Evolutionary conservation across 2,113 vertebrate genomes (phyloP), one percentile per base, ranked within the genome.

Genomic region (Phrynosoma platyrhinos): DNA sequence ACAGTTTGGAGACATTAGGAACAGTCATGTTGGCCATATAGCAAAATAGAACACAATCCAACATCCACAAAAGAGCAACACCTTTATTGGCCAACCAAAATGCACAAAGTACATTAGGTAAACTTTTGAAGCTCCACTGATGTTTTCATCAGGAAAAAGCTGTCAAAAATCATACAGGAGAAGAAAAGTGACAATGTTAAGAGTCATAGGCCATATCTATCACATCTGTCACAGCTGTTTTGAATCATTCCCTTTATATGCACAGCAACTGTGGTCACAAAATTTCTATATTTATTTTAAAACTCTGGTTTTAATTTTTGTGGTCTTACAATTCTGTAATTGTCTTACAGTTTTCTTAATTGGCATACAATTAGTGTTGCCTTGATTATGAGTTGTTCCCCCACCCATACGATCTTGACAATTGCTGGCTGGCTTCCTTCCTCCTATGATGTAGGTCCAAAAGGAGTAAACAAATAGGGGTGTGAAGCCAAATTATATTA

Each of bases 251-350:
- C 27, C 58, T n/a, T 79, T 42, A 18, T 55, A 27, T 71, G 14
- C 42, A 14, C 30, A 80, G 23, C 40, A 16, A 71, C 10, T 36
- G 5, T 55, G 27, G 32, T 36, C 21, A 79, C 30, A 55, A 5
- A n/a, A 53, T 74, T 53, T 84, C 83, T 82, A 47, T 55, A 72
- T 71, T 52, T 78, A 64, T 66, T n/a, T 78, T 66, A 64, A 77
- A 47, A 32, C 1, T 64, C 32, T 66, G 25, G 18, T n/a, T 66
- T 18, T 16, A 42, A 78, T 78, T 30, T 85, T 78, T 66, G 66
- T n/a, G 20, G 40, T 7, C 55, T 27, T 66, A 66, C n/a, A 72
- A 9, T 72, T 72, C 69, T 72, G n/a, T 32, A 72, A 14, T 72
- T 72, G 71, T 16, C 71, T 32, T 62, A 13, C n/a, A 32, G 21